phyloP scores from a whole-genome alignment of 2,888 invertebrate species.

The Scrobipalpa costella region DNA sequence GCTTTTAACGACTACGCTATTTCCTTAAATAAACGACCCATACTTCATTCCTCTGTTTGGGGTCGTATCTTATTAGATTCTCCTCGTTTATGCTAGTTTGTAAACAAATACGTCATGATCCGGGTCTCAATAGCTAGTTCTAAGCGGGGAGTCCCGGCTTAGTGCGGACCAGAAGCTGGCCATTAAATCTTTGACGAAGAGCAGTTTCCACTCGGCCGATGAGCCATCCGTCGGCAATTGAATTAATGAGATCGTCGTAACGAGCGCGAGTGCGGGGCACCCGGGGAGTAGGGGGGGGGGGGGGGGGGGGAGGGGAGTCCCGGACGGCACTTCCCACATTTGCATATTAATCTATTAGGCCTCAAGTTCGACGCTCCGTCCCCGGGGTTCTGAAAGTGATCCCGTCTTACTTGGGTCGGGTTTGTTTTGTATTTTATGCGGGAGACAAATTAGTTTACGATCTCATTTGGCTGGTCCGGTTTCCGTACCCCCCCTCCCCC shows the following conservation, averaged over 20 bases:
- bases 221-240: conserved; percentile 23
- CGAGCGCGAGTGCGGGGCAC: too few species aligned
- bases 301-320: background rate
- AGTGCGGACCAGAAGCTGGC: conserved; percentile 7
- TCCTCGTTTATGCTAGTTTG: background rate
- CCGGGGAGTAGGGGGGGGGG: background rate
- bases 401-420: conserved; percentile 15
- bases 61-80: background rate
- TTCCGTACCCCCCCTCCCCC: background rate
- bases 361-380: conserved; percentile 28
- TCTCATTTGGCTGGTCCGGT: conserved; percentile 1
- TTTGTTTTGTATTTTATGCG: conserved; percentile 20
- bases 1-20: background rate
- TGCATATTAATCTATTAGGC: conserved; percentile 43
- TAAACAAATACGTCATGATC: conserved; percentile 4
- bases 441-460: conserved; percentile 13
- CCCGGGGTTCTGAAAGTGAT: conserved; percentile 30
- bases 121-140: background rate
- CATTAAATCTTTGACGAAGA: conserved; percentile 23
- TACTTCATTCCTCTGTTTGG: background rate
- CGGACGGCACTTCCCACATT: conserved; percentile 31
- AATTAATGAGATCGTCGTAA: conserved; percentile 23
- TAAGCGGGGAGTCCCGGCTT: conserved; percentile 11
- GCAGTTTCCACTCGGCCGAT: conserved; percentile 24
- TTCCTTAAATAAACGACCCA: background rate